Percentiles rank a stretch among this genome's conserved stretches.
These are phyloP conservation scores for Rhadina sibilatrix DNA, from an alignment of 2,113 vertebrate genomes.

Conservation along the genomic window DNA sequence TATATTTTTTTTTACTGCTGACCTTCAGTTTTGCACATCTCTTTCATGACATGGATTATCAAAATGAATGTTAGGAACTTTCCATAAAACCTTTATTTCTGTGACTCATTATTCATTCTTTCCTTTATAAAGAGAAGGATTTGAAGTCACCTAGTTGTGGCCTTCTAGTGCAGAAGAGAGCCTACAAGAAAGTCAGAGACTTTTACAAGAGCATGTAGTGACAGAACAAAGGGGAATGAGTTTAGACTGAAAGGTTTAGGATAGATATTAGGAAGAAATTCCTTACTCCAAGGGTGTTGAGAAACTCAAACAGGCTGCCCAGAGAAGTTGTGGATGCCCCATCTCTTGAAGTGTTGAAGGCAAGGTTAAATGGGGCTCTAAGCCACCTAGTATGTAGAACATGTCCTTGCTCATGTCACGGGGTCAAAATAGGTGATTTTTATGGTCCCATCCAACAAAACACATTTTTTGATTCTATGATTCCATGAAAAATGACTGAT, in stretches of 20 bases:
- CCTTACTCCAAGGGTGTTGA: background rate
- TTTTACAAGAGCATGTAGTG: background rate
- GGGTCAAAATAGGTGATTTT: background rate
- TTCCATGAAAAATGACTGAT: background rate
- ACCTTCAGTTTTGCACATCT: background rate
- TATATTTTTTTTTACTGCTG: background rate
- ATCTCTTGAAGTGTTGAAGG: background rate
- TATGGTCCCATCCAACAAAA: background rate
- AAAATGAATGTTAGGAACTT: background rate
- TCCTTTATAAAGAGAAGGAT: background rate
- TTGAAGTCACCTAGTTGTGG: background rate
- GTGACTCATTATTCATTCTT: background rate
- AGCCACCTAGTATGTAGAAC: background rate
- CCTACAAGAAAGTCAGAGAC: too few relatives aligned
- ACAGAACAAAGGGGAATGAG: background rate
- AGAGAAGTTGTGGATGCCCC: background rate
- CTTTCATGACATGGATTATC: background rate
- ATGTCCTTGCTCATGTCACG: accelerated
- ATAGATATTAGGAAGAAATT: background rate
- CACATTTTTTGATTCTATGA: background rate
- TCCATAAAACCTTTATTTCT: background rate
- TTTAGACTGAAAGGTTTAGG: background rate
- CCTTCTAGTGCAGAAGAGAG: background rate
- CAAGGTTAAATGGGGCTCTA: background rate
- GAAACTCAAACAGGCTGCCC: too few relatives aligned